phyloP scores from a whole-genome alignment of 2,888 invertebrate species.

The Ectemnius cavifrons region DNA sequence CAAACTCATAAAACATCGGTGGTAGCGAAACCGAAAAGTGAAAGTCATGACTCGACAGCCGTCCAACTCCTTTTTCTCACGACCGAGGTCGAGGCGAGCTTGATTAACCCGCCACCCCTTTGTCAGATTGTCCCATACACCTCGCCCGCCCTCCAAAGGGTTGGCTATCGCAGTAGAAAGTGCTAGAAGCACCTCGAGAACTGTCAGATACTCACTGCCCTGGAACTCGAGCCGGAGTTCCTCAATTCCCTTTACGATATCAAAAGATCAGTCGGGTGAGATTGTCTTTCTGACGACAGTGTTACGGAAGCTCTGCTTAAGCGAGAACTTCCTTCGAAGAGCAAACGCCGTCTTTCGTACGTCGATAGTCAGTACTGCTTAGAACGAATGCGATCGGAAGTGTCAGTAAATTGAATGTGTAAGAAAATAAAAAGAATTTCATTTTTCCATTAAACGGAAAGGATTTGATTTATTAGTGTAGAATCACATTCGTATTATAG shows the following conservation, averaged over 20 bases:
- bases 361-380: neutral
- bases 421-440: too few relatives aligned
- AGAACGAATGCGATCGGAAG: too few relatives aligned
- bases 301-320: constrained; percentile 4
- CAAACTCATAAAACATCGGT: neutral
- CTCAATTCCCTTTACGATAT: constrained; percentile 3
- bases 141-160: neutral
- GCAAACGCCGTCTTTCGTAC: neutral
- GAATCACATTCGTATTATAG: too few relatives aligned
- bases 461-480: too few relatives aligned
- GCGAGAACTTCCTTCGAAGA: neutral
- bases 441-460: too few relatives aligned
- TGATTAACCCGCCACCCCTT: neutral
- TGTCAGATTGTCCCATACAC: neutral
- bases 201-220: neutral
- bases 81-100: neutral
- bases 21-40: constrained; percentile 2
- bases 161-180: neutral
- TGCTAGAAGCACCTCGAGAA: neutral
- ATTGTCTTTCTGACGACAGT: constrained; percentile 2
- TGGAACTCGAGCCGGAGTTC: neutral
- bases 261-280: neutral
- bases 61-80: neutral
- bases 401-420: too few relatives aligned
- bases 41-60: neutral